A percentile compares a stretch with the other conserved stretches of the same genome.
Conservation (phyloP, 2,888 invertebrate genomes). For the Hirtodrosophila duncani region DNA sequence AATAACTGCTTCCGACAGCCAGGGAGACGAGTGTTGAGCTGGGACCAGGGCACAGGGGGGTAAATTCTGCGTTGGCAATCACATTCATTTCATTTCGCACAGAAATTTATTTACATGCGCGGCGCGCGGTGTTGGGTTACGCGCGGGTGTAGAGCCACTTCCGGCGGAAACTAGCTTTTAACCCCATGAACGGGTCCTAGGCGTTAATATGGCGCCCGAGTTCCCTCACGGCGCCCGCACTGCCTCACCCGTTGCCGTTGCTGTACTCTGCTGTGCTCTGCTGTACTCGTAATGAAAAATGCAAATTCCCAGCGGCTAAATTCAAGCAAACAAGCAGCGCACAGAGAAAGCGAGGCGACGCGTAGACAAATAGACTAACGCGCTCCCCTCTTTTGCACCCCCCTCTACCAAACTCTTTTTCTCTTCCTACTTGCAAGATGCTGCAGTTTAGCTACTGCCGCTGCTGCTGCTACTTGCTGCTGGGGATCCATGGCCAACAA, state of each 20-base stretch:
- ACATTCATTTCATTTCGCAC: conserved; percentile 73
- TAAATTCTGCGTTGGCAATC: conserved; percentile 55
- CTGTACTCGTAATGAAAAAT: conserved; percentile 77
- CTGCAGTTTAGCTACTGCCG: conserved; percentile 26
- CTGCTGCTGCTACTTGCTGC: conserved; percentile 22
- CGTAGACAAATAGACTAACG: conserved; percentile 36
- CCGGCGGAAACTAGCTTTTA: conserved; percentile 74
- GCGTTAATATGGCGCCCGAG: conserved; percentile 67
- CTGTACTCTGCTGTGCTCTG: conserved; percentile 36
- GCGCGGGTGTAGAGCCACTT: conserved; percentile 69
- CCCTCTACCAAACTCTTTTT: conserved; percentile 10
- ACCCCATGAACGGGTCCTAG: conserved; percentile 69
- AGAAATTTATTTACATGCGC: conserved; percentile 67
- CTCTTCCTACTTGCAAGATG: too few relatives aligned
- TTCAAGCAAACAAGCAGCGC: conserved; percentile 75
- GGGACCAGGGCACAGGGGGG: neutral
- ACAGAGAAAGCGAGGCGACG: conserved; percentile 69
- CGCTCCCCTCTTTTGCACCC: conserved; percentile 1
- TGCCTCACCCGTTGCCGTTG: neutral
- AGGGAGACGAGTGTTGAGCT: conserved; percentile 5
- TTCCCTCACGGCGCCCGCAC: neutral
- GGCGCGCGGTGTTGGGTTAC: conserved; percentile 28
- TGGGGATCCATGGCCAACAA: conserved; percentile 50
- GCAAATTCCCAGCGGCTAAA: conserved; percentile 77
- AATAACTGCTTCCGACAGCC: conserved; percentile 66